Conservation (phyloP, 2,888 invertebrate genomes). For the Coleophora flavipennella region DNA sequence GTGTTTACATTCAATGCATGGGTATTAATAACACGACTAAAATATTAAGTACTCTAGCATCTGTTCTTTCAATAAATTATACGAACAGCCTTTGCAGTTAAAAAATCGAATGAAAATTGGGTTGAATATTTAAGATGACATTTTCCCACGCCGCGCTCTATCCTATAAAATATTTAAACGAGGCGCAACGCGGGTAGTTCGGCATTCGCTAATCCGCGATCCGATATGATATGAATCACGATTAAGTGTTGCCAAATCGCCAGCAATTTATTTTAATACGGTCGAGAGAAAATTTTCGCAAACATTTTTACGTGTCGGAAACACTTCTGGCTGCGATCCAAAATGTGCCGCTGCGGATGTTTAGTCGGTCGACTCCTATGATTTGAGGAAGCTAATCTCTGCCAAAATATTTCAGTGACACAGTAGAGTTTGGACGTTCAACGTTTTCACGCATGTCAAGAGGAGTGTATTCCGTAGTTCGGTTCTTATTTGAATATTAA, state of each 20-base stretch:
- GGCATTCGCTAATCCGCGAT: constrained; percentile 57
- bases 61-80: constrained; percentile 17
- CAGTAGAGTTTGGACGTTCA: constrained; percentile 28
- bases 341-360: constrained; percentile 63
- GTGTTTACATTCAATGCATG: constrained; percentile 14
- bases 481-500: no score
- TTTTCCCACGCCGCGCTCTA: neutral
- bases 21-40: no score
- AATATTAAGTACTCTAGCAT: constrained; percentile 13
- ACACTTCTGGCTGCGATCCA: constrained; percentile 65
- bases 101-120: neutral
- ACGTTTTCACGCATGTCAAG: constrained; percentile 25
- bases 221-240: constrained; percentile 66
- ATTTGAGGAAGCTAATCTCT: constrained; percentile 65
- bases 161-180: no score
- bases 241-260: constrained; percentile 72
- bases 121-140: constrained; percentile 3
- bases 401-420: constrained; percentile 59
- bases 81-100: neutral
- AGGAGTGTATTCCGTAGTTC: no score
- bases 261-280: constrained; percentile 72
- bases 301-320: constrained; percentile 70
- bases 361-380: constrained; percentile 64
- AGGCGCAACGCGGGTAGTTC: constrained; percentile 29
- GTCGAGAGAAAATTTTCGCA: constrained; percentile 64